These are phyloP conservation scores for Cephalopachus bancanus DNA, from an alignment of 2,797 vertebrate species.

Conservation along the genomic window DNA sequence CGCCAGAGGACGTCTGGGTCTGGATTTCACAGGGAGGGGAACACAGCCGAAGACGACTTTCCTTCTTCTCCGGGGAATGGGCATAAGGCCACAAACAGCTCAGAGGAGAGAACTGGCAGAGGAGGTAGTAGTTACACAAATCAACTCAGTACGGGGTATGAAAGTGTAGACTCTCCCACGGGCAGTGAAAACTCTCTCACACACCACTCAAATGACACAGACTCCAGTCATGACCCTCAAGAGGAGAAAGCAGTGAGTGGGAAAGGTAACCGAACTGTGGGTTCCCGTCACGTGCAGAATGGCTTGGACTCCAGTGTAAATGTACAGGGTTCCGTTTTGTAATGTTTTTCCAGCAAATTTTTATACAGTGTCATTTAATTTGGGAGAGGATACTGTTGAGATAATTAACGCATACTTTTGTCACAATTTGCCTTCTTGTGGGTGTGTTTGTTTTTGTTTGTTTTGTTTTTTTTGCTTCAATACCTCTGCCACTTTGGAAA, in stretches of 20 bases:
- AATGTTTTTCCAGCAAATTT: conserved; percentile 92
- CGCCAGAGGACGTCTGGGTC: conserved; percentile 94
- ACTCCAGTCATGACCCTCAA: conserved; percentile 98
- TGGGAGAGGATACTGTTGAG: conserved; percentile 94
- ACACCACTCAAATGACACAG: conserved; percentile 99
- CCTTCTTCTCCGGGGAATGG: conserved; percentile 95
- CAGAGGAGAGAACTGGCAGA: conserved; percentile 95
- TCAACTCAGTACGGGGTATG: conserved; percentile 97
- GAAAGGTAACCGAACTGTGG: conserved; percentile 98
- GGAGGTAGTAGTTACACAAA: conserved; percentile 92
- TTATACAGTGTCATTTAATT: conserved; percentile 94
- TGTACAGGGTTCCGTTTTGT: conserved; percentile 94
- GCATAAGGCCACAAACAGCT: conserved; percentile 98
- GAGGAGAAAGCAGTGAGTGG: conserved; percentile 96
- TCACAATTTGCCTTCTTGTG: conserved; percentile 92
- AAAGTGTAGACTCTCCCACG: conserved; percentile 99
- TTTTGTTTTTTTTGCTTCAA: conserved; percentile 91
- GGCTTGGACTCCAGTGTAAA: conserved; percentile 96
- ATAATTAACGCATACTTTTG: conserved; percentile 91
- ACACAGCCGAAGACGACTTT: conserved; percentile 96
- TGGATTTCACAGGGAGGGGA: conserved; percentile 97
- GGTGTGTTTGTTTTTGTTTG: conserved; percentile 79
- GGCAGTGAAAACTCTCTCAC: conserved; percentile 99
- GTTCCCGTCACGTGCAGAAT: conserved; percentile 97
- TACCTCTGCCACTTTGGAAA: conserved; percentile 94